phyloP scores from a whole-genome alignment of 2,113 vertebrate species.

The Haemorhous mexicanus region DNA sequence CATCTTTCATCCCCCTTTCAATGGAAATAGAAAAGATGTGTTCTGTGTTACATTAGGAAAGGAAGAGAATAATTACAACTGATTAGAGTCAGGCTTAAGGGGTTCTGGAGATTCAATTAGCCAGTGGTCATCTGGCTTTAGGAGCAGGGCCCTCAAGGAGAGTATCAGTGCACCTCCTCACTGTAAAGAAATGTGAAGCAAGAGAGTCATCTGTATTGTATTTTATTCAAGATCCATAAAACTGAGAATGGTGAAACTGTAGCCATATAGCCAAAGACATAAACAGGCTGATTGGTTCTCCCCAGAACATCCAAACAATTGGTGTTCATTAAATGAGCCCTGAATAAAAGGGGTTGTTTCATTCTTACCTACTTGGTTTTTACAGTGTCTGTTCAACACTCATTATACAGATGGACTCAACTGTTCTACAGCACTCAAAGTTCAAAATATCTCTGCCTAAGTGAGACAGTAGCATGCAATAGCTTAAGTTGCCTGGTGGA shows the following conservation, averaged over 20 bases:
- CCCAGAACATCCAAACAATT: neutral
- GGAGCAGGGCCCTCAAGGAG: neutral
- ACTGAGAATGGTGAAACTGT: neutral
- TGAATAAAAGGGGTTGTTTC: neutral
- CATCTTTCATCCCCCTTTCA: neutral
- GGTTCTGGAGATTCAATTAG: neutral
- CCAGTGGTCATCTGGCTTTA: neutral
- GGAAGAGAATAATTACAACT: neutral
- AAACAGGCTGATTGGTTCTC: neutral
- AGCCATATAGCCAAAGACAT: neutral
- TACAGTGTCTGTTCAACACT: neutral
- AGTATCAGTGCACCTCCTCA: neutral
- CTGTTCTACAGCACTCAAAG: neutral
- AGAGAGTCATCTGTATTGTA: neutral
- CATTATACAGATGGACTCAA: neutral
- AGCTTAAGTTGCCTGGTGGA: neutral
- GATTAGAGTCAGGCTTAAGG: neutral
- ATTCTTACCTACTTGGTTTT: neutral
- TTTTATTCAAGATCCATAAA: neutral
- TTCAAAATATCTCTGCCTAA: neutral
- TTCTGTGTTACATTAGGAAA: neutral
- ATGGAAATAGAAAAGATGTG: neutral
- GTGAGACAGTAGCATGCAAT: neutral
- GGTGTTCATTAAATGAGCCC: neutral
- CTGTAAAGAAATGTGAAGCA: neutral